A percentile compares a stretch with the other conserved stretches of the same genome.
These are phyloP conservation scores for Eueides isabella DNA, from an alignment of 1,140 invertebrate genomes.

Conservation along the genomic window DNA sequence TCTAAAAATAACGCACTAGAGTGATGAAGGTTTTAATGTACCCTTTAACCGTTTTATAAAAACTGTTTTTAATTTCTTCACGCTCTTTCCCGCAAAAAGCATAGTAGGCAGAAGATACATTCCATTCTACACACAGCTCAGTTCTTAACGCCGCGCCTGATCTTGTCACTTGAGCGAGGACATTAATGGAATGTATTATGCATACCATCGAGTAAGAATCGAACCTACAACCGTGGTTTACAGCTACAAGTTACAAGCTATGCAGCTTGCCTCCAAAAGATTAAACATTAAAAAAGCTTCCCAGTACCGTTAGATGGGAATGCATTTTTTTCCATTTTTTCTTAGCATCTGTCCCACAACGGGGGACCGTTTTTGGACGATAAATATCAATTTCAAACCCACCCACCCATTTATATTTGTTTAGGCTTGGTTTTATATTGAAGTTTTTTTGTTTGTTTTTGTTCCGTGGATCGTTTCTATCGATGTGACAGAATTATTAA, in stretches of 20 bases:
- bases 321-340: conserved; percentile 38
- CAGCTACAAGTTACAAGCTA: not conserved
- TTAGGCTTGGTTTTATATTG: conserved; percentile 50
- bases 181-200: too few species aligned
- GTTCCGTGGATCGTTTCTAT: not conserved
- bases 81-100: too few species aligned
- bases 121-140: too few species aligned
- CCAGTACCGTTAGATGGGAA: conserved; percentile 45
- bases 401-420: conserved; percentile 75
- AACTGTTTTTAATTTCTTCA: too few species aligned
- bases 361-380: conserved; percentile 66
- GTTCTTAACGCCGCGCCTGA: too few species aligned
- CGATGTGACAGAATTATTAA: conserved; percentile 3
- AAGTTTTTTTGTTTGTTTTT: not conserved
- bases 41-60: too few species aligned
- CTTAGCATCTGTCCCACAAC: conserved; percentile 60
- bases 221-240: not conserved
- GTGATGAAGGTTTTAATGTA: too few species aligned
- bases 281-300: conserved; percentile 12
- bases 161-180: not conserved
- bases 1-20: too few species aligned
- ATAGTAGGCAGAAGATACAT: too few species aligned
- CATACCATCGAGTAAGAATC: not conserved
- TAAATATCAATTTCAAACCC: conserved; percentile 76
- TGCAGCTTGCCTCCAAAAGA: not conserved